Percentiles rank a stretch among this genome's conserved stretches.
Conservation (phyloP, 2,888 invertebrate species). For the Caenorhabditis japonica region DNA sequence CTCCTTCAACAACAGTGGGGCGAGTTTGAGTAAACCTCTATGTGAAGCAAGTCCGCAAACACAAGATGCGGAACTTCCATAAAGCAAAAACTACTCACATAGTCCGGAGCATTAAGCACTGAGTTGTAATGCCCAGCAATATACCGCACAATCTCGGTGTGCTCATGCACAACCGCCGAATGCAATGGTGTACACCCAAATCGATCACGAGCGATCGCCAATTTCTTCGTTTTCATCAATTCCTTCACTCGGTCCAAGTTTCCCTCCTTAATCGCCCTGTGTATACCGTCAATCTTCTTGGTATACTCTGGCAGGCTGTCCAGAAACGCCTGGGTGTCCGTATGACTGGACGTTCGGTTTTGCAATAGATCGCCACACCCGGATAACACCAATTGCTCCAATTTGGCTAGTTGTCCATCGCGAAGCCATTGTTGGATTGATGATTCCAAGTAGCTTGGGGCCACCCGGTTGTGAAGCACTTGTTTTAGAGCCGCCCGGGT, state of each 20-base stretch:
- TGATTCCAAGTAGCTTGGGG: conserved; percentile 77
- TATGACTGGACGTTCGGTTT: conserved; percentile 79
- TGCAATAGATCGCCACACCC: conserved; percentile 86
- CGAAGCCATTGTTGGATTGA: conserved; percentile 90
- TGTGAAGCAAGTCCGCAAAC: too few species aligned
- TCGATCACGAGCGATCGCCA: conserved; percentile 83
- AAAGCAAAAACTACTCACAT: conserved; percentile 64
- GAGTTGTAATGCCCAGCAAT: conserved; percentile 83
- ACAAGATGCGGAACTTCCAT: background rate
- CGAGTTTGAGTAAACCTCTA: too few species aligned
- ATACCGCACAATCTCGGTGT: conserved; percentile 83
- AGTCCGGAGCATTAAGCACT: conserved; percentile 83
- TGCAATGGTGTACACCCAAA: conserved; percentile 82
- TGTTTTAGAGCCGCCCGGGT: conserved; percentile 74
- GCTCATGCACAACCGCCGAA: conserved; percentile 87
- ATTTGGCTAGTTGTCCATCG: conserved; percentile 72
- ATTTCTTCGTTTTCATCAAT: conserved; percentile 83
- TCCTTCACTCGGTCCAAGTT: conserved; percentile 87
- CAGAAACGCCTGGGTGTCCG: conserved; percentile 72
- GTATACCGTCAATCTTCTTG: conserved; percentile 89
- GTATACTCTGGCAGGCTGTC: conserved; percentile 65
- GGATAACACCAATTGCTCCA: conserved; percentile 74
- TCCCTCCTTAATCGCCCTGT: conserved; percentile 87
- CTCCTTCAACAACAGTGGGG: background rate
- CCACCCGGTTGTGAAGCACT: conserved; percentile 76